Base-by-base conservation (phyloP, 2,113 vertebrate genomes). In the Hiodon tergisus region DNA sequence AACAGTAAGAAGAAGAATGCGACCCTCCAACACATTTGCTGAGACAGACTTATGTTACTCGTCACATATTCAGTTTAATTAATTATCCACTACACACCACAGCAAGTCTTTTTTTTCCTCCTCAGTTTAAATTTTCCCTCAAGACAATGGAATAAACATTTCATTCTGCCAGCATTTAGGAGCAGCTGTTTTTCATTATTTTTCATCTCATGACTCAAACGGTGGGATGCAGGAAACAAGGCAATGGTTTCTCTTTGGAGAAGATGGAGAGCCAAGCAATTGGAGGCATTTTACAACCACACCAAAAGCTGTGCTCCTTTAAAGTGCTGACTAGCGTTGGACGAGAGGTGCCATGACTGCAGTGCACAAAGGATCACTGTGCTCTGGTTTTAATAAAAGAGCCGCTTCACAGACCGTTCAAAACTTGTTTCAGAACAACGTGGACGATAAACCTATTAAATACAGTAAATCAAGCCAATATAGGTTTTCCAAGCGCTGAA, bases 131-230 rank as follows among this genome's bases (percentile, higher is more conserved):
- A 72, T 77, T 67, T 65, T 77, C 31, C 63, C n/a, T 51, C 9
- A 16, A 65, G 58, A 54, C 47, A 67, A 58, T 72, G n/a, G 57
- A 66, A 11, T 58, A 60, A 72, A 67, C 69, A 53, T 77, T 61
- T 47, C 46, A 61, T 46, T 4, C 5, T 60, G 61, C 54, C 54
- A 50, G 52, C 76, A 72, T 63, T 53, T 31, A 55, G 54, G 58
- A 71, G 52, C 53, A 60, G 60, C 53, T 72, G 70, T 72, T 72
- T 47, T 65, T 72, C 69, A 77, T 72, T 77, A 50, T 46, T 66
- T 57, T 55, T 53, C 72, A 50, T 65, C 14, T 52, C 72, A 16
- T 17, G 16, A 46, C 11, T 8, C 51, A 14, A 54, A 14, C 54
- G 5, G 16, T 16, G 31, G 61, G 47, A 50, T 10, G 10, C 47